Evolutionary conservation across 2,797 vertebrate genomes (phyloP).

Genomic region (Pelobates cultripes): DNA sequence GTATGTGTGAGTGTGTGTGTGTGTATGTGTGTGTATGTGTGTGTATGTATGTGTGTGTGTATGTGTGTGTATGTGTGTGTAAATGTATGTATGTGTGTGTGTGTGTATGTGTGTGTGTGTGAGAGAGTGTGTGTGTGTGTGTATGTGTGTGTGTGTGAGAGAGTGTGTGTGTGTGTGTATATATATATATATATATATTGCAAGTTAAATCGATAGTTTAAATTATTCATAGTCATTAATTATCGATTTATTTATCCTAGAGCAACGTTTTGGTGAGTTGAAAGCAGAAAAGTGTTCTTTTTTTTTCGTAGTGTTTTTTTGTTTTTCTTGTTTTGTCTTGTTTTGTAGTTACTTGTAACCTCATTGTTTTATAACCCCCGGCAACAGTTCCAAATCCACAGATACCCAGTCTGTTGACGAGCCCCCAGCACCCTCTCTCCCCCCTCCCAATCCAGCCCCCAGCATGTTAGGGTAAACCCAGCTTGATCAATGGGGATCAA

Average conservation of each 20-base stretch:
- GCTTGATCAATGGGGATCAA: constrained; percentile 88
- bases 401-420: constrained; percentile 51
- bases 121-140: too few species aligned
- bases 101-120: too few species aligned
- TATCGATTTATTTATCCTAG: constrained; percentile 88
- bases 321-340: too few species aligned
- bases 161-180: not conserved
- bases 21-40: too few species aligned
- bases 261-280: constrained; percentile 86
- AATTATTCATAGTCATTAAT: constrained; percentile 96
- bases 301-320: constrained; percentile 53
- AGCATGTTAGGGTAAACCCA: constrained; percentile 82
- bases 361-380: constrained; percentile 92
- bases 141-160: too few species aligned
- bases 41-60: too few species aligned
- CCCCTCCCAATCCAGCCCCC: constrained; percentile 58
- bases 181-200: constrained; percentile 64
- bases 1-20: too few species aligned
- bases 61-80: too few species aligned
- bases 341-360: constrained; percentile 76
- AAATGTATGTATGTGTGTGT: too few species aligned
- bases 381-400: constrained; percentile 60
- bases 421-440: constrained; percentile 73
- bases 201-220: constrained; percentile 86
- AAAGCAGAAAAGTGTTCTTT: constrained; percentile 89